Conservation (phyloP, 2,888 invertebrate species). For the Petrolisthes manimaculis region DNA sequence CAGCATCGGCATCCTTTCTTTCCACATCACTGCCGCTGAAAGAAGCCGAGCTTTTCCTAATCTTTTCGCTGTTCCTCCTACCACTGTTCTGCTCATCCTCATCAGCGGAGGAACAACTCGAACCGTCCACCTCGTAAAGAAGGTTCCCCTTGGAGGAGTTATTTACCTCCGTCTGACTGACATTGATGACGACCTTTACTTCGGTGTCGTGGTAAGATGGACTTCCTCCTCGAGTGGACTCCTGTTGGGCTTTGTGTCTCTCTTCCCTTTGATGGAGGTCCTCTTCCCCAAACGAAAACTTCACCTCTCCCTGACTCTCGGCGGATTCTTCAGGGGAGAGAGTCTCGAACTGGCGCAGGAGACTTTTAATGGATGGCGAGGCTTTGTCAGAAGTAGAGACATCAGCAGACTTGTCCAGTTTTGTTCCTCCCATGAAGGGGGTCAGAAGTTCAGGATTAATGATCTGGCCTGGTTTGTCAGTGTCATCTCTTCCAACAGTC, state of each 20-base stretch:
- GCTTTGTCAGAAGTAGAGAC: not conserved
- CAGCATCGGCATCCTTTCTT: not conserved
- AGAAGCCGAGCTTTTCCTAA: not conserved
- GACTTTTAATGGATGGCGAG: conserved; percentile 19
- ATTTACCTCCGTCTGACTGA: not conserved
- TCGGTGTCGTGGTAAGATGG: no score
- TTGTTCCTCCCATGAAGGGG: not conserved
- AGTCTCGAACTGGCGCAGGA: conserved; percentile 37
- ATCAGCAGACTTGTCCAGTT: not conserved
- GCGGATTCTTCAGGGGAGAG: not conserved
- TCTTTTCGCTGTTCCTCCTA: not conserved
- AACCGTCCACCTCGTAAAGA: not conserved
- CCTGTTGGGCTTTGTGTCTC: not conserved
- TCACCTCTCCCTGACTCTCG: not conserved
- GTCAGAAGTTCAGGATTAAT: not conserved
- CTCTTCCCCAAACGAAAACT: not conserved
- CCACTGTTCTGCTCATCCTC: conserved; percentile 9
- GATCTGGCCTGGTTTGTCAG: not conserved
- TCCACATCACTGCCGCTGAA: not conserved
- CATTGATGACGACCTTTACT: not conserved
- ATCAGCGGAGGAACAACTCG: conserved; percentile 17
- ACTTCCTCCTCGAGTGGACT: not conserved
- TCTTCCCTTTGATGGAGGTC: not conserved
- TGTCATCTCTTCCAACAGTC: conserved; percentile 12
- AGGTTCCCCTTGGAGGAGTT: not conserved